Evolutionary conservation across 2,797 vertebrate species (phyloP).

Genomic region (Coregonus suidteri): DNA sequence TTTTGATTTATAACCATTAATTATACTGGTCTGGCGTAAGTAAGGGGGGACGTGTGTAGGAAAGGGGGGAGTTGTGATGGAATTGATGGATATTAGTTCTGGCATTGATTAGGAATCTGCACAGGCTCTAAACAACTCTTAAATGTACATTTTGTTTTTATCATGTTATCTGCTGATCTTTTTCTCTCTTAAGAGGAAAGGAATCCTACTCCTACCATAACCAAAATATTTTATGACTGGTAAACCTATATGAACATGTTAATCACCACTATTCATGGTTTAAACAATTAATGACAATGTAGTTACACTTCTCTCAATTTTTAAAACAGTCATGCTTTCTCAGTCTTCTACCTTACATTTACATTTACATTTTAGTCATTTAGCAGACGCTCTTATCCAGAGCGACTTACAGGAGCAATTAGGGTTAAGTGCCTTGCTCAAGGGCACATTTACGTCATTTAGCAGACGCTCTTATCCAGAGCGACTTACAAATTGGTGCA

Average conservation of each 20-base stretch:
- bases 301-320: neutral
- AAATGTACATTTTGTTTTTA: neutral
- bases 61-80: neutral
- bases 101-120: neutral
- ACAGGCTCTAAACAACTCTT: neutral
- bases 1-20: slow-evolving; percentile 34
- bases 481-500: too few relatives aligned
- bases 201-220: neutral
- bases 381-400: too few relatives aligned
- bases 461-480: too few relatives aligned
- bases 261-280: neutral
- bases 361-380: too few relatives aligned
- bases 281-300: neutral
- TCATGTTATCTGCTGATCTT: neutral
- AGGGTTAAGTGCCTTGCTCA: too few relatives aligned
- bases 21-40: neutral
- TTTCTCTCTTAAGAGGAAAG: neutral
- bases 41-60: neutral
- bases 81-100: neutral
- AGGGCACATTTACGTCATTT: too few relatives aligned
- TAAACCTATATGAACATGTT: neutral
- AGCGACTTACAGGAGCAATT: too few relatives aligned
- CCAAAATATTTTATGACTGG: neutral
- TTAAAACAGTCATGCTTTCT: neutral
- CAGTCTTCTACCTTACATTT: neutral